A percentile compares a stretch with the other conserved stretches of the same genome.
Conservation (phyloP, 2,797 vertebrate species). For the Chanos chanos region DNA sequence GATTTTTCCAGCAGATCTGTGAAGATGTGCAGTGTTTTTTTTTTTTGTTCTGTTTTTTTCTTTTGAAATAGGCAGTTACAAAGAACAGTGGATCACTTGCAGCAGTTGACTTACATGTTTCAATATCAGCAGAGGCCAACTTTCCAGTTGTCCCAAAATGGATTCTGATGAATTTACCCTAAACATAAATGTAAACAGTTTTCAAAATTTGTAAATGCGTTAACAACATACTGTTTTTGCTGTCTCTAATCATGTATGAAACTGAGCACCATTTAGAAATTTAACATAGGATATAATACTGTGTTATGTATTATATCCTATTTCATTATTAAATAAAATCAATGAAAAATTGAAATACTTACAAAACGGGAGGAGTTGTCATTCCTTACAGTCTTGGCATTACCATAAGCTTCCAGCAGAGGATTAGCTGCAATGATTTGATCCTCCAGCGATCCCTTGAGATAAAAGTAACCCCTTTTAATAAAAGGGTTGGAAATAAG, state of each 20-base stretch:
- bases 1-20: constrained; percentile 75
- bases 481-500: too few species aligned
- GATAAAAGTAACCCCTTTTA: constrained; percentile 21
- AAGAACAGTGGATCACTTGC: neutral
- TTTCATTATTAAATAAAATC: too few species aligned
- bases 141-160: constrained; percentile 24
- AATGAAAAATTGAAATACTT: constrained; percentile 43
- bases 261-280: too few species aligned
- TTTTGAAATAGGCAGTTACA: too few species aligned
- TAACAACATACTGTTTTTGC: too few species aligned
- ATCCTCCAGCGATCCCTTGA: constrained; percentile 76
- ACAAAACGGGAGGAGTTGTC: constrained; percentile 82
- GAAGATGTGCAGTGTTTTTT: neutral
- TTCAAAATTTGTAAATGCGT: neutral
- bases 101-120: constrained; percentile 22
- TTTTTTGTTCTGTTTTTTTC: too few species aligned
- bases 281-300: too few species aligned
- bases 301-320: too few species aligned
- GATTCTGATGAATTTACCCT: constrained; percentile 36
- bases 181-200: neutral
- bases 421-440: constrained; percentile 82
- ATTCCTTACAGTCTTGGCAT: constrained; percentile 64
- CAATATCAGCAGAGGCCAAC: constrained; percentile 31
- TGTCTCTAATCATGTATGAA: too few species aligned
- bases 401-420: constrained; percentile 77